A percentile compares a stretch with the other conserved stretches of the same genome.
Conservation (phyloP, 2,797 vertebrate species). For the Galagoides demidoff region DNA sequence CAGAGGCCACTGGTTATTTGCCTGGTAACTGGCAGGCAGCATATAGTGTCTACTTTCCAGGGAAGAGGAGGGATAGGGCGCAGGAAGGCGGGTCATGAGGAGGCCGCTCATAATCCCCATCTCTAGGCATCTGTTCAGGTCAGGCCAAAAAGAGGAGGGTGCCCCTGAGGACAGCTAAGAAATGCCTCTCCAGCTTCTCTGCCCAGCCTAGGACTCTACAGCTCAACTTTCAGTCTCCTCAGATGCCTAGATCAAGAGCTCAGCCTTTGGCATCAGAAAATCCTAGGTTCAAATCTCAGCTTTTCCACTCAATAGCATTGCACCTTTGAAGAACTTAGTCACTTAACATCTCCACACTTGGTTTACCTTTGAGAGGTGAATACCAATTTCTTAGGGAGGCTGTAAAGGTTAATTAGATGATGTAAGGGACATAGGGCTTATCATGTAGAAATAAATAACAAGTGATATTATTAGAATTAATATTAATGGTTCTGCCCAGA, state of each 20-base stretch:
- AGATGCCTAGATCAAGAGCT: background rate
- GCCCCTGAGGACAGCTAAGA: background rate
- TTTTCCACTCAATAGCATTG: background rate
- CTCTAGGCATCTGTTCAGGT: background rate
- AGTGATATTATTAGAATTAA: background rate
- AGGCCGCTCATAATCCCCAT: background rate
- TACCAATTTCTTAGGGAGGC: conserved; percentile 43
- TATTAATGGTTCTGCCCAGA: background rate
- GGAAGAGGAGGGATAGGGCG: background rate
- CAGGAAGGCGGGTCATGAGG: background rate
- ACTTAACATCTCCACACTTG: background rate
- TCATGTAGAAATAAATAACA: background rate
- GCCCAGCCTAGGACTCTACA: background rate
- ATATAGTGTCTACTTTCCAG: background rate
- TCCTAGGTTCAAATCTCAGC: conserved; percentile 1
- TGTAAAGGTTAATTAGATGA: conserved; percentile 20
- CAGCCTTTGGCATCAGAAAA: background rate
- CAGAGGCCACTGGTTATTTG: background rate
- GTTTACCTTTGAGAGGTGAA: conserved; percentile 35
- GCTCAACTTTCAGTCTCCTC: background rate
- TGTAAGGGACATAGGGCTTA: background rate
- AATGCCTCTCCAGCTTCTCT: background rate
- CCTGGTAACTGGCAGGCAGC: background rate
- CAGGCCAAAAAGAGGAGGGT: background rate
- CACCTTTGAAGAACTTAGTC: background rate